Percentiles rank a stretch among this genome's conserved stretches.
phyloP scores from a whole-genome alignment of 2,113 vertebrate genomes.

The Chaetorhynchus papuensis region DNA sequence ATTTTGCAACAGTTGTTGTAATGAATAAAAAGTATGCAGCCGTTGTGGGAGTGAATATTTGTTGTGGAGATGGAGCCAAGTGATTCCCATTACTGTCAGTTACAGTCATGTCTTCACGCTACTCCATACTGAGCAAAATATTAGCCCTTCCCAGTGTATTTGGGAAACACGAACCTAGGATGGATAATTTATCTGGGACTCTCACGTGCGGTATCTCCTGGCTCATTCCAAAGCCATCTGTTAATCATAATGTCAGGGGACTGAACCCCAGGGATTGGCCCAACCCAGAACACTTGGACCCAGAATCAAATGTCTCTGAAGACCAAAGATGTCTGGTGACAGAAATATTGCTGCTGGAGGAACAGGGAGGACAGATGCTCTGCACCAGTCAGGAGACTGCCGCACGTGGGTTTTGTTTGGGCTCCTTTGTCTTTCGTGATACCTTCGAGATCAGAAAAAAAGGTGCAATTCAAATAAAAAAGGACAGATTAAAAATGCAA shows the following conservation, averaged over 20 bases:
- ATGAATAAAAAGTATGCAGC: not conserved
- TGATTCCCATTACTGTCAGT: not conserved
- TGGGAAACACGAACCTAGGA: not conserved
- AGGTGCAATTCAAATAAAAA: not conserved
- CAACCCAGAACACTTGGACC: not conserved
- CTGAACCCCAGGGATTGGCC: not conserved
- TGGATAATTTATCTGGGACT: not conserved
- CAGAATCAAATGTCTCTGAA: not conserved
- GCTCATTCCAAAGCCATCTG: not conserved
- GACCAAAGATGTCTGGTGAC: not conserved
- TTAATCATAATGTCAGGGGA: not conserved
- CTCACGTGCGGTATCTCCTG: not conserved
- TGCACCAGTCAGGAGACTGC: not conserved
- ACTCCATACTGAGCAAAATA: constrained; percentile 12
- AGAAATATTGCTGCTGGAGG: not conserved
- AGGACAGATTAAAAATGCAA: not conserved
- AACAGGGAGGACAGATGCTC: not conserved
- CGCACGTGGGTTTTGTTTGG: accelerated
- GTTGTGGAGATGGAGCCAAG: not conserved
- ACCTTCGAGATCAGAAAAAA: not conserved
- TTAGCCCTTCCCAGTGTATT: not conserved
- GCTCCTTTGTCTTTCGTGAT: not conserved
- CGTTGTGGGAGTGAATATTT: not conserved
- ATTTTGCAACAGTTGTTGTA: not conserved
- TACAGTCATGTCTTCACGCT: not conserved